phyloP scores from a whole-genome alignment of 2,113 vertebrate species.

The Actenoides hombroni region DNA sequence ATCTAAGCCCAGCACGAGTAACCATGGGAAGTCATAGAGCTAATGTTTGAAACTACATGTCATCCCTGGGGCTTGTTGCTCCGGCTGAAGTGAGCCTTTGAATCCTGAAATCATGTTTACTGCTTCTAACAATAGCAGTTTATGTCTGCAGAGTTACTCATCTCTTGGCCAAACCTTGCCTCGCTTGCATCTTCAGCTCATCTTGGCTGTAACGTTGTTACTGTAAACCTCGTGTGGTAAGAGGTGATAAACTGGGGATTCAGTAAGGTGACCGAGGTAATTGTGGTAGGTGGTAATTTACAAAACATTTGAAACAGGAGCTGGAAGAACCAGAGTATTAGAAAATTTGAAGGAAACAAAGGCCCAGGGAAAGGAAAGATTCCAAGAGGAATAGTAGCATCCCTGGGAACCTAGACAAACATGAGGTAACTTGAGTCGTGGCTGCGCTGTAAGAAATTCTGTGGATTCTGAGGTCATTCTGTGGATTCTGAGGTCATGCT shows the following conservation, averaged over 20 bases:
- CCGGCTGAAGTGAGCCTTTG: background rate
- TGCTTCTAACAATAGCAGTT: background rate
- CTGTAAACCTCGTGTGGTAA: background rate
- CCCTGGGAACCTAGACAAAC: background rate
- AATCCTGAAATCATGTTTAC: background rate
- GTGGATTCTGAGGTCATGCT: background rate
- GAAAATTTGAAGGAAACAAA: background rate
- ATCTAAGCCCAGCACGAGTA: background rate
- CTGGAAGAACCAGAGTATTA: background rate
- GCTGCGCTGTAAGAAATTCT: background rate
- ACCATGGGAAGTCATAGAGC: background rate
- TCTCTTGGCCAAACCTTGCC: background rate
- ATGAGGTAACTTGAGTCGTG: background rate
- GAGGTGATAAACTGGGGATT: background rate
- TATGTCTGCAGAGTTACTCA: background rate
- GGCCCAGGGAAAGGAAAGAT: background rate
- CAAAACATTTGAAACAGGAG: background rate
- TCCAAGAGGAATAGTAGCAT: background rate
- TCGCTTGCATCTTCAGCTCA: background rate
- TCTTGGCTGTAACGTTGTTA: background rate
- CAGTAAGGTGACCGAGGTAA: background rate
- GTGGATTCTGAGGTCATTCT: background rate
- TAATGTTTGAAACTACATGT: background rate
- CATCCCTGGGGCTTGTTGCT: background rate
- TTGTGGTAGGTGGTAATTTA: background rate